Conservation (phyloP, 2,113 vertebrate species). For the Hemichromis elongatus region DNA sequence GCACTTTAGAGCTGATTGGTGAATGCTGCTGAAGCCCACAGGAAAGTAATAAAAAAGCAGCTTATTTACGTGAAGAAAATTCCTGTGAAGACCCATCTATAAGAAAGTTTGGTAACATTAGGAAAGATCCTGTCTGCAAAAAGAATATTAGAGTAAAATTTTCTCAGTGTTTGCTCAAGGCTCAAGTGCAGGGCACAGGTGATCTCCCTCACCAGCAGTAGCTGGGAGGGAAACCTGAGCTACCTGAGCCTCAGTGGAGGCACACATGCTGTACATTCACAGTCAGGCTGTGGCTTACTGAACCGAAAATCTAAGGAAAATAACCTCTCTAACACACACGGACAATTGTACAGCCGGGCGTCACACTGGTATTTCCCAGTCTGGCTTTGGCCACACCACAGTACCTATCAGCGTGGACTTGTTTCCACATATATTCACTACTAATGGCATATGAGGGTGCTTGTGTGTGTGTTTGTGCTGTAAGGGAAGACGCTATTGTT, state of each 20-base stretch:
- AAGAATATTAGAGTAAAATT: background rate
- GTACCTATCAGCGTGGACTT: background rate
- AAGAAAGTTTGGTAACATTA: background rate
- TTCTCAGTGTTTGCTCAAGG: constrained; percentile 10
- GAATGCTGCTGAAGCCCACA: background rate
- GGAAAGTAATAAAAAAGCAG: constrained; percentile 23
- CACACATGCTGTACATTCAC: background rate
- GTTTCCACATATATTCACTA: background rate
- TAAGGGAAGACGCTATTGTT: constrained; percentile 4
- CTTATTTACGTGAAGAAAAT: constrained; percentile 21
- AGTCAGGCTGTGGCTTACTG: background rate
- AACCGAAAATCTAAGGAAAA: background rate
- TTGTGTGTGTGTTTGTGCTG: background rate
- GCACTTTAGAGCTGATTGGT: background rate
- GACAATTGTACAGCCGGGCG: background rate
- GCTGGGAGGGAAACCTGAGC: background rate
- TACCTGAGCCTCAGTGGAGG: background rate
- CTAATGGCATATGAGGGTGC: background rate
- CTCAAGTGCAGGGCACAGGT: background rate
- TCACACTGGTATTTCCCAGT: background rate
- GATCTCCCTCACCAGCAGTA: background rate
- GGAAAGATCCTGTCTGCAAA: background rate
- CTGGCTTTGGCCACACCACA: background rate
- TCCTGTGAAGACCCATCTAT: background rate
- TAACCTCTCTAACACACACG: background rate